Conservation (phyloP, 2,888 invertebrate species). For the Odontocerum albicorne region DNA sequence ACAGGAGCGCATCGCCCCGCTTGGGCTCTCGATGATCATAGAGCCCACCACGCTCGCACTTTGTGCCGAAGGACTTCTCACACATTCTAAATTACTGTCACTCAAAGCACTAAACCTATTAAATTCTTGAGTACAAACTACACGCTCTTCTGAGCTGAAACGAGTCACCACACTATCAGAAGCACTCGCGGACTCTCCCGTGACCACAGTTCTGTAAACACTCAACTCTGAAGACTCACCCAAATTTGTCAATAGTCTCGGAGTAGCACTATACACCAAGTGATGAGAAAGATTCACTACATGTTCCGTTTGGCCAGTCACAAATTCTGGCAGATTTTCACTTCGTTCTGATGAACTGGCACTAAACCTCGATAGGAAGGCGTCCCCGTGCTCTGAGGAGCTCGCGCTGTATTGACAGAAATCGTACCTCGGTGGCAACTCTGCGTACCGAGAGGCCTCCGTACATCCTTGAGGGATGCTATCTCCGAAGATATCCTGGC, state of each 20-base stretch:
- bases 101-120: no score
- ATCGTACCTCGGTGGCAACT: neutral
- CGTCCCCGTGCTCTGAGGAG: neutral
- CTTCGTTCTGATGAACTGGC: slow-evolving; percentile 1
- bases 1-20: neutral
- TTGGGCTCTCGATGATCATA: neutral
- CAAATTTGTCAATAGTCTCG: neutral
- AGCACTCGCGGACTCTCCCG: neutral
- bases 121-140: no score
- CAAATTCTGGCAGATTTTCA: neutral
- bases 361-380: neutral
- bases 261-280: neutral
- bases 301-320: no score
- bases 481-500: slow-evolving; percentile 16
- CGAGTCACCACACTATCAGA: no score
- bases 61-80: slow-evolving; percentile 2
- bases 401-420: neutral
- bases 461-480: neutral
- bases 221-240: neutral
- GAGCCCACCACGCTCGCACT: neutral
- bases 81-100: neutral
- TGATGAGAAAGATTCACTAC: slow-evolving; percentile 5
- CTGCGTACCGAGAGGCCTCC: neutral
- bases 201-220: neutral
- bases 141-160: no score